Evolutionary conservation across 1,140 invertebrate genomes (phyloP), one percentile per base, ranked within the genome.

Genomic region (Drosophila kikkawai): DNA sequence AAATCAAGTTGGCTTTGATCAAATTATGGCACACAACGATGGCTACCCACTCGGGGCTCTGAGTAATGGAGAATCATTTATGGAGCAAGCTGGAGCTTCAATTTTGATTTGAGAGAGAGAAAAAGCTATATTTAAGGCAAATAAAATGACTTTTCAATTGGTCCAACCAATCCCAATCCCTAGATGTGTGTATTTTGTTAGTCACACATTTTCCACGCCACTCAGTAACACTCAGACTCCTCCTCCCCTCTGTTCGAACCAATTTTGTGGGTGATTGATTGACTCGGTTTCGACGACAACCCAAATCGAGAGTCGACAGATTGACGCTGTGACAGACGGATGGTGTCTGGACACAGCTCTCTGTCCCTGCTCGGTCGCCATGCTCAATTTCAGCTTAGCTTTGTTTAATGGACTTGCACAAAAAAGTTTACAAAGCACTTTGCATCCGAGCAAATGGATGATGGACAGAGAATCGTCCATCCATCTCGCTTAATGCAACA

Each of bases 401-500:
- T 74, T 74, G 56, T 87, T 86, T 80, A 86, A 86, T 87, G 80
- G 80, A 83, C 71, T 77, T 64, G 55, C 48, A 68, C 58, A 60
- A 60, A 68, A 66, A 85, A 82, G 70, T 82, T 82, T 67, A 79
- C 82, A 75, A 79, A 86, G 67, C 82, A 86, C 61, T 79, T 80
- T 75, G 60, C 51, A 37, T 15, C 65, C 32, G 8, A 22, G 56
- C 22, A 37, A 45, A 37, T 37, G 42, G 59, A 17, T 29, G 19
- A 56, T 9, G 32, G 32, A 26, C 29, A 13, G 15, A 26, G 2
- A 29, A 6, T 29, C 26, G 5, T 29, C 26, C 26, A 51, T 32
- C 32, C 37, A 15, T 55, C 17, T 51, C 51, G 39, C 32, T 53
- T 39, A 61, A 41, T 73, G 47, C 68, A 73, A 47, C 71, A 47